Base-by-base conservation (phyloP, 2,113 vertebrate genomes). In the Bagarius yarrelli region DNA sequence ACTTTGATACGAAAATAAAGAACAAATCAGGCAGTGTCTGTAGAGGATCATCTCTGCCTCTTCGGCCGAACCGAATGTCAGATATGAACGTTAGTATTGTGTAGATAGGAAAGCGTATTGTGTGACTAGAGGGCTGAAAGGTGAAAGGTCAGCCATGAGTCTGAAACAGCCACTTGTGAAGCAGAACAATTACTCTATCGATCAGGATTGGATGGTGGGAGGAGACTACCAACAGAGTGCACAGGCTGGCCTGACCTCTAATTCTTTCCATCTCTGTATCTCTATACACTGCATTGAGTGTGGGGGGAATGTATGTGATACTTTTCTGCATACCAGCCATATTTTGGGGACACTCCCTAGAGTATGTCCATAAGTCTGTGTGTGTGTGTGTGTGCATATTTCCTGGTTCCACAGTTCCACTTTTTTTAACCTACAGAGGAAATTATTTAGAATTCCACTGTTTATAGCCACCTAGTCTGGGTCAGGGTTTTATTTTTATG, bases 11-110 rank as follows among this genome's bases (percentile, higher is more conserved):
- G 18, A 21, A 64, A 73, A 78, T 47, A 13, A 71, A 63, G 76
- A 83, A 83, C 76, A 83, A 53, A 73, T 32, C 30, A 25, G 30
- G 9, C 3, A 67, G 23, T 84, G 75, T 81, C 53, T 56, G 23
- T 25, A 60, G 34, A 76, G 19, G 50, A 56, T 56, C 21, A 11
- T 30, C 44, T 52, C 36, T 27, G 47, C 44, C 30, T 69, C 11
- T 25, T 79, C 40, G 57, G 67, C 34, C 34, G 27, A 66, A 47
- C 76, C 70, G 79, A 84, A 86, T 84, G 82, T 82, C 83, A 86
- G 76, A 82, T 80, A 79, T 86, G 72, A 86, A 86, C 55, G 64
- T 84, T 59, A 84, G 76, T 53, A 84, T 82, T 84, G 85, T 86
- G 56, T 44, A 57, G 9, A 32, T 18, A 56, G 63, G 63, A 53